Evolutionary conservation across 1,140 invertebrate species (phyloP), one percentile per base, ranked within the genome.

Genomic region (Holotrichia oblita): DNA sequence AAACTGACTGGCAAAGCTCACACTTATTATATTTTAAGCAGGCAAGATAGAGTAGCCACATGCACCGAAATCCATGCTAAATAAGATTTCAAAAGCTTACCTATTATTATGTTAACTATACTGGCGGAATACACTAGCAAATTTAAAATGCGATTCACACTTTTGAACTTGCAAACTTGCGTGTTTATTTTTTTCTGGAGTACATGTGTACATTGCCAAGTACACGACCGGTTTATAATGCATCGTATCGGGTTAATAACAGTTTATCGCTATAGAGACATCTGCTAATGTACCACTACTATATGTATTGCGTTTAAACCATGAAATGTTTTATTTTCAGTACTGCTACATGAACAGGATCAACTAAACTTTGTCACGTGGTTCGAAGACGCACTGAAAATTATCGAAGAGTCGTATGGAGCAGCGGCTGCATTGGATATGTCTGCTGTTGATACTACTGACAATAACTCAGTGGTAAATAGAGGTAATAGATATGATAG

Each of bases 291-390:
- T 69, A 69, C 61, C 27, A 34, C 17, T 34, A 27, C 61, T 27
- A 10, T 69, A 27, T 12, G 3, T 14, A 10, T 12, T 27, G 27
- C 24, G 27, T 34, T 34, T 10, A 69, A 69, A 27, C 12, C 10
- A 14, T 69, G 24, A 6, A 55, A 55, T 55, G 61, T 69, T 27
- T 69, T 77, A 74, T 73, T 87, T 86, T 20, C 80, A 89, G 88
- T 88, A n/a, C 85, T 88, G 42, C 83, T 89, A 75, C 83, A 83
- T 41, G 88, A 89, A 78, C 72, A 79, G 6, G 85, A 86, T 1
- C 89, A 90, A 79, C 78, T 82, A 1, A 85, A 88, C 14, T 77
- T 87, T 34, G 79, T 84, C 0, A 84, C 84, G 17, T 84, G 86
- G 79, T 83, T 89, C 0, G 83, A 83, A 0, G 77, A 83, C 41